phyloP scores from a whole-genome alignment of 1,140 invertebrate species.

The Himalopsyche phryganea region DNA sequence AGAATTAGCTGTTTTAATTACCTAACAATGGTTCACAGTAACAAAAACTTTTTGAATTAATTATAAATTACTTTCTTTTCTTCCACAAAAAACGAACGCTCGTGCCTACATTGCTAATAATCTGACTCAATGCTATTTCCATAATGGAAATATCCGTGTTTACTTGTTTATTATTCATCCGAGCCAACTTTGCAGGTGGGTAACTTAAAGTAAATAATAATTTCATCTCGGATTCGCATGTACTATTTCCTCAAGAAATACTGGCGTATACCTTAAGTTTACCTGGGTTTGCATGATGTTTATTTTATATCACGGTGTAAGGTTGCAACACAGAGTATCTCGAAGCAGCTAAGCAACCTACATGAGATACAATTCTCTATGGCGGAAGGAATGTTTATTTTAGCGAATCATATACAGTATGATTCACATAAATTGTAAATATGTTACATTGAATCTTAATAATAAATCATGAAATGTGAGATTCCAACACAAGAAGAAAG shows the following conservation, averaged over 20 bases:
- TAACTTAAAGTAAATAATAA: constrained; percentile 25
- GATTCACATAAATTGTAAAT: no score
- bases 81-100: no score
- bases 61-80: no score
- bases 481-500: no score
- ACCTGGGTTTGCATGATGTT: constrained; percentile 11
- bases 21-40: no score
- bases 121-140: constrained; percentile 1
- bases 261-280: background rate
- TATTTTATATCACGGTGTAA: constrained; percentile 8
- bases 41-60: no score
- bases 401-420: background rate
- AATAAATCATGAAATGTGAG: no score
- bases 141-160: constrained; percentile 14
- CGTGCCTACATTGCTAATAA: background rate
- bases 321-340: background rate
- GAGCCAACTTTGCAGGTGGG: constrained; percentile 4
- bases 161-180: constrained; percentile 22
- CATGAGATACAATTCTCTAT: background rate
- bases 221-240: constrained; percentile 15
- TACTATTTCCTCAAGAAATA: background rate
- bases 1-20: no score
- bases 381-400: constrained; percentile 2
- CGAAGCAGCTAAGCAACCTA: background rate
- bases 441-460: no score